Evolutionary conservation across 2,888 invertebrate genomes (phyloP).

Genomic region (Quadriops clusia): DNA sequence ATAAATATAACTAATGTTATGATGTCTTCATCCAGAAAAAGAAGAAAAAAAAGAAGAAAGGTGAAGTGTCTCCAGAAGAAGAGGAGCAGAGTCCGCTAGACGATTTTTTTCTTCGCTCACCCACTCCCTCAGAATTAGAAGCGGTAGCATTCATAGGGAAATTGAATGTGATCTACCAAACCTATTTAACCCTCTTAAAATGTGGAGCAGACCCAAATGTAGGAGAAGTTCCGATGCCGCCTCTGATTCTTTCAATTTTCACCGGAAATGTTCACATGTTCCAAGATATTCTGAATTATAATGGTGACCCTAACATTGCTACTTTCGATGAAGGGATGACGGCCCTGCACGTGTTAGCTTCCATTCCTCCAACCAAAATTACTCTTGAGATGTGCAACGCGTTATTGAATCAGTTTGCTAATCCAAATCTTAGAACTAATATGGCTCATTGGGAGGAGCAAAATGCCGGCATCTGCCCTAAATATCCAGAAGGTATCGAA

Average conservation of each 20-base stretch:
- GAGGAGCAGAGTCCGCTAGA: too few relatives aligned
- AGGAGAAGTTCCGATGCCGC: conserved; percentile 27
- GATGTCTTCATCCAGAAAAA: too few relatives aligned
- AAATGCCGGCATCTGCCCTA: conserved; percentile 19
- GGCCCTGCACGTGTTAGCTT: conserved; percentile 27
- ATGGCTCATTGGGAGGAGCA: conserved; percentile 26
- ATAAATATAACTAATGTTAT: too few relatives aligned
- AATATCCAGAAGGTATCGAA: conserved; percentile 16
- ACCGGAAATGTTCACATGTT: conserved; percentile 24
- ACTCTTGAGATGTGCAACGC: conserved; percentile 20
- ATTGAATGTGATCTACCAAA: too few relatives aligned
- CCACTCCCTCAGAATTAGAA: too few relatives aligned
- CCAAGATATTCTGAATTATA: conserved; percentile 17
- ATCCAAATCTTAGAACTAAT: conserved; percentile 26
- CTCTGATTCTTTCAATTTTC: conserved; percentile 28
- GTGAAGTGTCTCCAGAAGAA: too few relatives aligned
- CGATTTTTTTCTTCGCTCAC: too few relatives aligned
- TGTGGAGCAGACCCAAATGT: conserved; percentile 30
- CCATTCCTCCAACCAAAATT: conserved; percentile 19
- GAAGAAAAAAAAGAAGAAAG: too few relatives aligned
- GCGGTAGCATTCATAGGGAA: too few relatives aligned
- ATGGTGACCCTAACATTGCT: conserved; percentile 23
- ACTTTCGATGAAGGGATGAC: conserved; percentile 23
- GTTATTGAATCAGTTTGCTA: conserved; percentile 22
- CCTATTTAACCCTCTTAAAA: conserved; percentile 24